Base-by-base conservation (phyloP, 23 tunicate species). In the Styela clava region DNA sequence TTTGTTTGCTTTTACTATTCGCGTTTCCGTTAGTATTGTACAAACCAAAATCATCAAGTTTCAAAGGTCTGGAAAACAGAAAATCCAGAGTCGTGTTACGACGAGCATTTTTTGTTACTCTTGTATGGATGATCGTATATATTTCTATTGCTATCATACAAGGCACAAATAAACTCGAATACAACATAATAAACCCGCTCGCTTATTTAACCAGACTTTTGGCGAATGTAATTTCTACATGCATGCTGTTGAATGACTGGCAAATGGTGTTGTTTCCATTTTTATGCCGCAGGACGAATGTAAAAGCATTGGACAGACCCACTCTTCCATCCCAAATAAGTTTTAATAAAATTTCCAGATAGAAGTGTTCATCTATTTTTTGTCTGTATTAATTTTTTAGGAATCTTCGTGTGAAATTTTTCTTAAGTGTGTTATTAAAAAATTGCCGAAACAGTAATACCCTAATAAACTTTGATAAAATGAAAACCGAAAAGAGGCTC, bases 41-140 rank as follows among this genome's bases (percentile, higher is more conserved):
- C 31, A 27, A 29, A 16, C 22, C 71, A 18, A 16, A 67, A 67
- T 25, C 1, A 27, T 0, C 1, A 22, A 27, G 31, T 27, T 29
- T 67, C 31, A 29, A 27, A 29, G 31, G 16, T 29, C 31, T n/a
- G 30, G 71, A 18, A 67, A 67, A 16, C 0, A 27, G 0, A 1
- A 25, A 1, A 18, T 1, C 31, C 16, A 25, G 30, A 67, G 31
- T 29, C 22, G 71, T 67, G 1, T 16, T 67, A 22, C 30, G 71
- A 22, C 19, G 31, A 67, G 71, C 71, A 22, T 67, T 67, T 67
- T 67, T 67, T 29, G 31, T 67, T 67, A 67, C 71, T 27, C 1
- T 67, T 1, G 71, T 24, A 0, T 67, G 71, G 19, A 24, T 67
- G 30, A 29, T 67, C 31, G 71, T 22, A 29, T n/a, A 67, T 67